Base-by-base conservation (phyloP, 2,888 invertebrate species). In the Pollenia labialis region DNA sequence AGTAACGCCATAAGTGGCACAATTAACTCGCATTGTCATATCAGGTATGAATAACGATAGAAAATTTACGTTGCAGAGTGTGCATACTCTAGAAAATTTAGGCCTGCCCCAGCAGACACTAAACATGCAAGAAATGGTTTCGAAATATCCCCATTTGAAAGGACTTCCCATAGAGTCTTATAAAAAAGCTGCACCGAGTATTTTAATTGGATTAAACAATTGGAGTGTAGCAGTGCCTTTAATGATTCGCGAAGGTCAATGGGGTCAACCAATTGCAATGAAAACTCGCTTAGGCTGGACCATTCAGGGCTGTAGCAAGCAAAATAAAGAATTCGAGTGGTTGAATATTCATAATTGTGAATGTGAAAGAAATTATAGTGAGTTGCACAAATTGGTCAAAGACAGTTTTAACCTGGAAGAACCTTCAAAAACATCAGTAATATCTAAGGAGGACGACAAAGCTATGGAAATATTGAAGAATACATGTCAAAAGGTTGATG, bases 151-250 rank as follows among this genome's bases (percentile, higher is more conserved):
- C 2, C 76, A 71, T 14, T 48, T 76, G 8, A 14, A n/a, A 8
- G 82, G 69, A 7, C 48, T 85, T 18, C 84, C 84, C 9, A 84
- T 81, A 10, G 18, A 56, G 46, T 81, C 84, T 0, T 87, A 75
- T 23, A 14, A 75, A 60, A 85, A 87, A 7, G 81, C 54, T 9
- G 77, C 48, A 32, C 81, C 81, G 2, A 69, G 18, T 9, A 85
- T 85, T 12, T 64, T 86, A 12, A 86, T 83, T 3, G 77, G 81
- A 2, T 8, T 46, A 3, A 48, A 75, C 18, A 82, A 83, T 40
- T 86, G 76, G 86, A 81, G 44, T 44, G 2, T 86, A 0, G 86
- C 82, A 2, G 79, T 83, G 9, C 86, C 80, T 23, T 50, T 56
- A 18, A 86, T 76, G 46, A 60, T 71, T 58, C 46, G 83, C 32